These are phyloP conservation scores for Gasterosteus aculeatus DNA, from an alignment of 2,113 vertebrate genomes.

Conservation along the genomic window DNA sequence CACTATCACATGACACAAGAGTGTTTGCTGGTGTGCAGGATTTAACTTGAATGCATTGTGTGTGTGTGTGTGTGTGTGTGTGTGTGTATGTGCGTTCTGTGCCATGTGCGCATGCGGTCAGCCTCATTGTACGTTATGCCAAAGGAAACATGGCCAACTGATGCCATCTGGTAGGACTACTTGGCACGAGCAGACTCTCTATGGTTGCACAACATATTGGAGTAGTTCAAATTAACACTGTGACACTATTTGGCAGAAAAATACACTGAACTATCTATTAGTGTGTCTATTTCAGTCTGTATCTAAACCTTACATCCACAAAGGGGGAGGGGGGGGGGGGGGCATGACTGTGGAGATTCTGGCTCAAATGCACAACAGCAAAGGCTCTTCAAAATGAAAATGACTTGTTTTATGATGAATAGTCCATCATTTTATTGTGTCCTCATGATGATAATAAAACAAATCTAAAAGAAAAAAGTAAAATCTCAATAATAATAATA, in stretches of 20 bases:
- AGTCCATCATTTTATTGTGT: slow-evolving; percentile 61
- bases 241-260: slow-evolving; percentile 82
- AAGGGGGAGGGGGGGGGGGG: not conserved
- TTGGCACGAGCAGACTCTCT: slow-evolving; percentile 75
- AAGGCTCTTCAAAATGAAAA: slow-evolving; percentile 9
- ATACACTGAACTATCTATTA: slow-evolving; percentile 69
- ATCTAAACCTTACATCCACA: slow-evolving; percentile 22
- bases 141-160: slow-evolving; percentile 77
- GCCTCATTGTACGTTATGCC: slow-evolving; percentile 71
- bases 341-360: slow-evolving; percentile 5
- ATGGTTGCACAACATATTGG: slow-evolving; percentile 81
- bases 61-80: not conserved
- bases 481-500: slow-evolving; percentile 38
- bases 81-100: slow-evolving; percentile 29
- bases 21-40: not conserved
- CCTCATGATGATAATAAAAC: slow-evolving; percentile 51
- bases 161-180: slow-evolving; percentile 83
- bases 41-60: not conserved
- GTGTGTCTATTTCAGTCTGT: slow-evolving; percentile 68
- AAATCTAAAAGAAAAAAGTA: slow-evolving; percentile 32
- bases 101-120: slow-evolving; percentile 67
- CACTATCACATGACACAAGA: not conserved
- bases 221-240: slow-evolving; percentile 85
- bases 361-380: not conserved
- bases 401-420: not conserved